Percentiles rank a stretch among this genome's conserved stretches.
Conservation (phyloP, 2,888 invertebrate species). For the Sycophila texana region DNA sequence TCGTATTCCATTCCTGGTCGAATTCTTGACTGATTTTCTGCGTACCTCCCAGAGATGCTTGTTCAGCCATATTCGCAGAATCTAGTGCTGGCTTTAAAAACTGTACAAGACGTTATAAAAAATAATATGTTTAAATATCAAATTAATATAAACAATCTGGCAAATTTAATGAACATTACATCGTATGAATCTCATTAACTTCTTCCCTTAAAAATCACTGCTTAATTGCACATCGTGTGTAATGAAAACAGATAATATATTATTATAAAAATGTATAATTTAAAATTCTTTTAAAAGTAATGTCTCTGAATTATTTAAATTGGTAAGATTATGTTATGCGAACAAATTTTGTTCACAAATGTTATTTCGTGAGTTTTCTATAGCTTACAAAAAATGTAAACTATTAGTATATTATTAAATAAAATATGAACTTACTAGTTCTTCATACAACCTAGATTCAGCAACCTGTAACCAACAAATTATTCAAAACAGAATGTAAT, state of each 20-base stretch:
- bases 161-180: no score
- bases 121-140: no score
- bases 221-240: no score
- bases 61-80: conserved; percentile 6
- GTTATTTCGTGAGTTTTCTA: neutral
- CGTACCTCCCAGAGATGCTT: conserved; percentile 19
- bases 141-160: no score
- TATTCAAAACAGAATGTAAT: neutral
- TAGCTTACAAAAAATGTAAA: no score
- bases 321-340: no score
- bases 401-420: no score
- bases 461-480: conserved; percentile 10
- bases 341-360: neutral
- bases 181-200: no score
- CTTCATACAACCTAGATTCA: conserved; percentile 15
- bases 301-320: no score
- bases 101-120: no score
- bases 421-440: neutral
- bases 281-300: neutral
- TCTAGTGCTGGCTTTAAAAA: neutral
- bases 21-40: neutral
- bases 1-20: neutral
- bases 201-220: no score
- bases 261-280: neutral
- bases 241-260: no score